Evolutionary conservation across 2,888 invertebrate species (phyloP).

Genomic region (Melanostoma mellinum): DNA sequence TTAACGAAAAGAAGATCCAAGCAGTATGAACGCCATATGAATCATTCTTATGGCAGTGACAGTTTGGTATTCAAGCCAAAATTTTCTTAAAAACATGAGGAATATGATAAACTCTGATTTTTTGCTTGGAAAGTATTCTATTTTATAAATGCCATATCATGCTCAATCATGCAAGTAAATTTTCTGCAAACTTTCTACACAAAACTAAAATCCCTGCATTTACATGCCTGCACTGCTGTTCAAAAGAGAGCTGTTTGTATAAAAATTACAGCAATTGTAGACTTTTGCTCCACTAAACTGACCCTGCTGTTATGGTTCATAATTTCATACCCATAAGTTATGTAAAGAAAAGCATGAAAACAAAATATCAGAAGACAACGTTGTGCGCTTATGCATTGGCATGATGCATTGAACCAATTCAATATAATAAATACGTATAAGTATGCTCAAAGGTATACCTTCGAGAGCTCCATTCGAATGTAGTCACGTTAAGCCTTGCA

Average conservation of each 20-base stretch:
- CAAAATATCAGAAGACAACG: not conserved
- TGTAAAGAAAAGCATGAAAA: conserved; percentile 2
- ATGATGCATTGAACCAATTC: not conserved
- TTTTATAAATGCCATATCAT: no score
- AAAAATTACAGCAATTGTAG: conserved; percentile 22
- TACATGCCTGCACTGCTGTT: not conserved
- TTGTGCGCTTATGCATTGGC: not conserved
- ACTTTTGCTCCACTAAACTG: conserved; percentile 37
- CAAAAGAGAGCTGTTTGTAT: not conserved
- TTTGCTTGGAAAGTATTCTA: no score
- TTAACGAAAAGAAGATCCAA: no score
- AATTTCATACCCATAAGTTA: conserved; percentile 29
- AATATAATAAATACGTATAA: not conserved
- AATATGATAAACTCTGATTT: no score
- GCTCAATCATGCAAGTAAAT: no score
- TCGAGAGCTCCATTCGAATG: not conserved
- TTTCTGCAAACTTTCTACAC: no score
- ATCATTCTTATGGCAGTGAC: no score
- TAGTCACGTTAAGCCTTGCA: not conserved
- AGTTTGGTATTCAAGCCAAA: no score
- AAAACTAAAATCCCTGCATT: not conserved
- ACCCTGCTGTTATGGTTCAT: conserved; percentile 32
- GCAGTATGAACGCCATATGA: no score
- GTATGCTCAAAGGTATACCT: not conserved
- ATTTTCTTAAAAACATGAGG: no score